Evolutionary conservation across 37 sponge, comb jelly and placozoan species (phyloP).

Genomic region (Axinella damicornis): DNA sequence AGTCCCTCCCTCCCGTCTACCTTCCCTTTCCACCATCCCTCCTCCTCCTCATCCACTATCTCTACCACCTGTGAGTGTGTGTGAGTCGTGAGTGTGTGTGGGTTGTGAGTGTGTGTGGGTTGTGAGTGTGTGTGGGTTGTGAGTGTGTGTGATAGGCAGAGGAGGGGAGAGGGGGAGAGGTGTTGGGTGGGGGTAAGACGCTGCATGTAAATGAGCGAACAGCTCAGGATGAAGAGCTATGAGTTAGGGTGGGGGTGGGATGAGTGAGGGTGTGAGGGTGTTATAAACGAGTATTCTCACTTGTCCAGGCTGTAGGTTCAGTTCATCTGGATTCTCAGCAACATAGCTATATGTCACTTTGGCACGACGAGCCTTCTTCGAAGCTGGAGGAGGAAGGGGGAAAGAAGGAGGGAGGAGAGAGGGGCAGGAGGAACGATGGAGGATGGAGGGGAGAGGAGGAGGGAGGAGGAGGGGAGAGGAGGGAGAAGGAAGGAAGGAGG

Average conservation of each 20-base stretch:
- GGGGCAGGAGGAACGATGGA: background rate
- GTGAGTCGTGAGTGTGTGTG: too few relatives aligned
- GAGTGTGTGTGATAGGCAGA: too few relatives aligned
- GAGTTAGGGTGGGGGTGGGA: too few relatives aligned
- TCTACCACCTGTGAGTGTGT: constrained; percentile 22
- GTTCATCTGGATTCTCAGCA: constrained; percentile 62
- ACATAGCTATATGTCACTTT: constrained; percentile 71
- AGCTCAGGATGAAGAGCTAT: too few relatives aligned
- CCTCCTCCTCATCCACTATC: constrained; percentile 76
- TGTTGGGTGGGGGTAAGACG: too few relatives aligned
- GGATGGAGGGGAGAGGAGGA: background rate
- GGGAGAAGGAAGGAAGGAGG: background rate
- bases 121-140: too few relatives aligned
- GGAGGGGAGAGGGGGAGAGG: too few relatives aligned
- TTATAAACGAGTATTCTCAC: background rate
- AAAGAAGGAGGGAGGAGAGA: too few relatives aligned
- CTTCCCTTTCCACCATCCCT: constrained; percentile 86
- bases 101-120: too few relatives aligned
- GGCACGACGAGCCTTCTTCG: constrained; percentile 42
- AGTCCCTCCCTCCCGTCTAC: constrained; percentile 67
- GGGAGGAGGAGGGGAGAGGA: background rate
- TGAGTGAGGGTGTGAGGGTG: too few relatives aligned
- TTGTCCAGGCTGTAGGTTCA: constrained; percentile 56
- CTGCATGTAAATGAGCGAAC: too few relatives aligned
- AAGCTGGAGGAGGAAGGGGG: too few relatives aligned